Evolutionary conservation across 2,888 invertebrate species (phyloP), one percentile per base, ranked within the genome.

Genomic region (Spodoptera picta): DNA sequence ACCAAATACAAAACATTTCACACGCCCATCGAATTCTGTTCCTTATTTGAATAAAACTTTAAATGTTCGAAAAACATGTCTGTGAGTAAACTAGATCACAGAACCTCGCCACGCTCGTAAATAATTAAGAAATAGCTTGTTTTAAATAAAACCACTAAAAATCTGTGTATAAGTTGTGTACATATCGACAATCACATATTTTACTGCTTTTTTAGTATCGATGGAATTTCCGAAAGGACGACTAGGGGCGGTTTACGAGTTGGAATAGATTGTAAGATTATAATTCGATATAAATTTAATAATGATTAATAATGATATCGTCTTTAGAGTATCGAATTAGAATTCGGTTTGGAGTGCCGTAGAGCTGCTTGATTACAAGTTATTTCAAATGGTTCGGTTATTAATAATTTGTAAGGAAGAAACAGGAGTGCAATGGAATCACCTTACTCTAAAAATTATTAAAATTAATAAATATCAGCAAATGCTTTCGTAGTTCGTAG

Each of bases 291-390:
- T 92, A 92, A 90, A 92, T 92, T 92, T 90, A 88, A 89, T 92
- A 91, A 90, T 92, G 91, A 92, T 92, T 91, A 90, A 91, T 89
- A 90, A 90, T 90, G 87, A 89, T 89, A 90, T 91, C 87, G 87
- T 85, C 75, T 88, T 85, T 87, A 70, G 77, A 77, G 80, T 87
- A 87, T 89, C 84, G 78, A 77, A 75, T 84, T 81, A 78, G 73
- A 55, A 62, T 65, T 70, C 36, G 43, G 63, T 49, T 36, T 59
- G 60, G 36, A 68, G 70, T 65, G 57, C 76, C 52, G 60, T 76
- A 52, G 77, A 75, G 73, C 55, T 67, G 69, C 50, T 73, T 67
- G 63, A 69, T 60, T 65, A 61, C 44, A 61, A 65, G 59, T 61
- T 59, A 70, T 72, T 70, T 65, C 54, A 48, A 72, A 74, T 24